Base-by-base conservation (phyloP, 1,140 invertebrate species). In the Pseudomyrmex sp. region DNA sequence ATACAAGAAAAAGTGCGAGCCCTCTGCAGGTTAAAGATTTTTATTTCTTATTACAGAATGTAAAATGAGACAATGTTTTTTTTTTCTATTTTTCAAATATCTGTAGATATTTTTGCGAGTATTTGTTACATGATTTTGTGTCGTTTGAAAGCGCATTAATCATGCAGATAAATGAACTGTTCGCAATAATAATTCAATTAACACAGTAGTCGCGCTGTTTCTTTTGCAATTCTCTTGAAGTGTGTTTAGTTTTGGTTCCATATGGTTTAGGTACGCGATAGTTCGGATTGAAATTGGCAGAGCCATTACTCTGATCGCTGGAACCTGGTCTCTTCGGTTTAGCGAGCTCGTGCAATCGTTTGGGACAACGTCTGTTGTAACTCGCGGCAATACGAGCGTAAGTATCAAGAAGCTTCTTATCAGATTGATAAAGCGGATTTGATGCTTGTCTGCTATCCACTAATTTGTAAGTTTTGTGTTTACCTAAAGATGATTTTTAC, bases 381-480 rank as follows among this genome's bases (percentile, higher is more conserved):
- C 56, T 83, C 7, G 88, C 83, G 7, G 68, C 73, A 1, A 91
- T 91, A 15, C 84, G 83, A 23, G 90, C 90, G 15, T 91, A 91
- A 10, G 83, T 90, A 44, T 90, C 85, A 2, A 90, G 48, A 13
- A 87, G 74, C 62, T 83, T 88, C 68, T 84, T 83, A 8, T 61
- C 76, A 10, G 48, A 44, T n/a, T 87, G 68, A n/a, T 69, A 48
- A 23, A 73, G 72, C 2, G 75, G 35, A 13, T 44, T 82, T 20
- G 83, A 88, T 9, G 84, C 70, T 48, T 85, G 75, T 44, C 82
- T 88, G 46, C 62, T 88, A 26, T 88, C 88, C 62, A 90, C 83
- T 72, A 89, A 72, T 56, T 82, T 88, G 12, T 61, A 44, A 0
- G 54, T 58, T 8, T 46, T 23, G 3, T 23, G n/a, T 23, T 75